A percentile compares a stretch with the other conserved stretches of the same genome.
These are phyloP conservation scores for Andrena cerasifolii DNA, from an alignment of 1,140 invertebrate species.

Conservation along the genomic window DNA sequence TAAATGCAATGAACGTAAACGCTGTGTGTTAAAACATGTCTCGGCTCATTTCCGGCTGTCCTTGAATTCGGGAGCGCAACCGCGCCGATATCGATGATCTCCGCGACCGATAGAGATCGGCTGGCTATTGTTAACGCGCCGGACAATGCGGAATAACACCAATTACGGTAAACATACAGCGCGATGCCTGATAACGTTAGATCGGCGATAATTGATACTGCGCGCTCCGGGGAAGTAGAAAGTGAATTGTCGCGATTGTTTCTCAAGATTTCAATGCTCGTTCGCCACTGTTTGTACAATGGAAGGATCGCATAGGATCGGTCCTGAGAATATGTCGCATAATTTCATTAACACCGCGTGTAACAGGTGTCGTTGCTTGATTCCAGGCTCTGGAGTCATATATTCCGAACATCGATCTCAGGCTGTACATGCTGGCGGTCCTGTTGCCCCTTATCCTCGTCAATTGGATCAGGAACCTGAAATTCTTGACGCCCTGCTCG, in stretches of 20 bases:
- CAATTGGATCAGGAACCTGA: constrained; percentile 88
- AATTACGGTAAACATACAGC: no score
- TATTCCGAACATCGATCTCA: constrained; percentile 78
- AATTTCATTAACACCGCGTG: no score
- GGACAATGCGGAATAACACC: not conserved
- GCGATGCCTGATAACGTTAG: not conserved
- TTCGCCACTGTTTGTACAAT: no score
- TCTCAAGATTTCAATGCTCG: not conserved
- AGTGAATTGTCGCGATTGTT: not conserved
- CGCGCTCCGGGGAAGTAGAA: not conserved
- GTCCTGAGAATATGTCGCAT: no score
- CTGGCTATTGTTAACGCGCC: not conserved
- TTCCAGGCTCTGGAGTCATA: constrained; percentile 67
- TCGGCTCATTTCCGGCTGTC: constrained; percentile 54
- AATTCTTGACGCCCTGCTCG: constrained; percentile 88
- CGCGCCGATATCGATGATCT: constrained; percentile 9
- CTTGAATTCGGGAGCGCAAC: constrained; percentile 47
- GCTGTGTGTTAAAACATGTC: constrained; percentile 43
- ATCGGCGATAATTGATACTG: not conserved
- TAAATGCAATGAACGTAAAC: constrained; percentile 40
- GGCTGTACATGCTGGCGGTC: constrained; percentile 86
- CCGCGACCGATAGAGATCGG: not conserved
- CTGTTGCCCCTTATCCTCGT: constrained; percentile 88
- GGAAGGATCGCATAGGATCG: no score
- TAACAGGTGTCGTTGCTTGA: not conserved